These are phyloP conservation scores for Sebastes aleutianus DNA, from an alignment of 2,797 vertebrate species.

Conservation along the genomic window DNA sequence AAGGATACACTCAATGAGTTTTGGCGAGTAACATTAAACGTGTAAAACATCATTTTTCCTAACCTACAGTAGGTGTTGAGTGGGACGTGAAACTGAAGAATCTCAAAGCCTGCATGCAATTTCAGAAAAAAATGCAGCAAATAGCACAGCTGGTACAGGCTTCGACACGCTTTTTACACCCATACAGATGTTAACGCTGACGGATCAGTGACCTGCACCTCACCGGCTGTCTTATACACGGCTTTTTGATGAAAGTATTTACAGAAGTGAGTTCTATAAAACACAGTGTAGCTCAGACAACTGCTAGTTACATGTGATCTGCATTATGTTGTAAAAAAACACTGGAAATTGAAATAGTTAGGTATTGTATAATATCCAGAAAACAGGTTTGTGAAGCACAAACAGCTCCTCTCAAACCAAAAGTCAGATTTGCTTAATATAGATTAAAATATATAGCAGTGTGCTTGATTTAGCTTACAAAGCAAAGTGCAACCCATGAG, in stretches of 20 bases:
- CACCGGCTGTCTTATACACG: neutral
- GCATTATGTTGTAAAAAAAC: neutral
- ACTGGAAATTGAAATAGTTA: neutral
- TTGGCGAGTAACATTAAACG: neutral
- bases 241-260: neutral
- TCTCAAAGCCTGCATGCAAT: neutral
- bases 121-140: neutral
- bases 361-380: neutral
- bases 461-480: neutral
- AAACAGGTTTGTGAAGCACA: neutral
- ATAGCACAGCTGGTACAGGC: neutral
- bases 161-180: neutral
- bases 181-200: neutral
- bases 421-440: neutral
- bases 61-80: neutral
- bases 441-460: neutral
- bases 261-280: neutral
- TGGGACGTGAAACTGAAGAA: neutral
- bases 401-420: neutral
- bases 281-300: neutral
- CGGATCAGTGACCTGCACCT: neutral
- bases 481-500: neutral
- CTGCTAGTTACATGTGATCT: neutral
- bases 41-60: neutral
- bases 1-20: neutral